A percentile compares a stretch with the other conserved stretches of the same genome.
Conservation (phyloP, 2,888 invertebrate genomes). For the Choristoneura rosaceana region DNA sequence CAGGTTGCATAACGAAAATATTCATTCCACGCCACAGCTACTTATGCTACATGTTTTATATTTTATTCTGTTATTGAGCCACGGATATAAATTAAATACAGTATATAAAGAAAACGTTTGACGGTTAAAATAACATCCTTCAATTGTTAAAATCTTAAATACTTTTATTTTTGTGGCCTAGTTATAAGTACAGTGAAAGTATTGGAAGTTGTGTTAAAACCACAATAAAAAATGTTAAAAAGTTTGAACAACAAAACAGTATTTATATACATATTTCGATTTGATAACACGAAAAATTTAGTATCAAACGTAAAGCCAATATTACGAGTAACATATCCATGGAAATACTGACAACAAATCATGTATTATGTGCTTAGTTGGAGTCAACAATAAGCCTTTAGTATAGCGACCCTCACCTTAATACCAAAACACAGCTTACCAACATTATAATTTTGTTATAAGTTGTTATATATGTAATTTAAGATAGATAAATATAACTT, state of each 20-base stretch:
- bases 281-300: constrained; percentile 7
- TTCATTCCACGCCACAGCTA: background rate
- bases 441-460: constrained; percentile 81
- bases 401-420: constrained; percentile 82
- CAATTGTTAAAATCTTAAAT: constrained; percentile 48
- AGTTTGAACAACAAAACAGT: constrained; percentile 33
- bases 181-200: constrained; percentile 56
- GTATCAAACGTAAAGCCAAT: constrained; percentile 17
- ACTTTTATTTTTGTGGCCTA: constrained; percentile 65
- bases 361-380: constrained; percentile 18
- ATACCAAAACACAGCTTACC: constrained; percentile 86
- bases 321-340: background rate
- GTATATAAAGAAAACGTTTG: background rate
- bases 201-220: constrained; percentile 61
- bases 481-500: constrained; percentile 76
- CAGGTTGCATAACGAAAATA: too few relatives aligned
- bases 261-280: constrained; percentile 22
- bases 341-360: constrained; percentile 6
- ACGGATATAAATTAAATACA: background rate
- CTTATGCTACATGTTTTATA: background rate
- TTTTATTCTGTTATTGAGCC: background rate
- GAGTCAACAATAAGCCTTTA: constrained; percentile 60
- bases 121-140: background rate
- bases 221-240: constrained; percentile 45
- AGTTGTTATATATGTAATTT: constrained; percentile 80